phyloP scores from a whole-genome alignment of 1,140 invertebrate genomes.

The Drosophila tropicalis region DNA sequence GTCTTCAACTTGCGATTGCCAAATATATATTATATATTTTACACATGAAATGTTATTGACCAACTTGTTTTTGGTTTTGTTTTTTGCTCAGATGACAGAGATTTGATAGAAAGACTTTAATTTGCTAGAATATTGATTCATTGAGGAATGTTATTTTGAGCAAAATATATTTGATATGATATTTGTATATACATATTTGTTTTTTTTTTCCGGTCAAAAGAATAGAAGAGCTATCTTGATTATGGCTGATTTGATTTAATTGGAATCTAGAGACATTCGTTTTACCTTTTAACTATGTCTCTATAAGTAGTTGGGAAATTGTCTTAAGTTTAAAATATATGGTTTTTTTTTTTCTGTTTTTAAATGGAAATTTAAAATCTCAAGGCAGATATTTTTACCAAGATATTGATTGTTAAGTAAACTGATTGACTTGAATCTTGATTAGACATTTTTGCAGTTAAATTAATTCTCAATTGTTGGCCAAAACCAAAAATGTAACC shows the following conservation, averaged over 20 bases:
- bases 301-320: too few relatives aligned
- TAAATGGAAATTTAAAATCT: too few relatives aligned
- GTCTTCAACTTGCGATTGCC: neutral
- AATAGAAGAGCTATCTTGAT: too few relatives aligned
- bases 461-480: neutral
- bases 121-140: neutral
- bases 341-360: too few relatives aligned
- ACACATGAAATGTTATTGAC: conserved; percentile 1
- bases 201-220: too few relatives aligned
- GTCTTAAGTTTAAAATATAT: too few relatives aligned
- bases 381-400: too few relatives aligned
- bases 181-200: too few relatives aligned
- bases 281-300: too few relatives aligned
- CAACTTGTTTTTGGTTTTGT: neutral
- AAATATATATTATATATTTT: neutral
- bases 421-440: conserved; percentile 11
- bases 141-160: conserved; percentile 1
- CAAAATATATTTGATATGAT: neutral
- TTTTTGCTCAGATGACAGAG: neutral
- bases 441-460: neutral
- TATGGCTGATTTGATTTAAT: neutral
- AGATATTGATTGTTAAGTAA: neutral
- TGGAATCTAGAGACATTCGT: too few relatives aligned
- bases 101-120: neutral
- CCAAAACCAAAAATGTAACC: conserved; percentile 3